These are phyloP conservation scores for Xenotilapia longispinis DNA, from an alignment of 2,113 vertebrate genomes.

Conservation along the genomic window DNA sequence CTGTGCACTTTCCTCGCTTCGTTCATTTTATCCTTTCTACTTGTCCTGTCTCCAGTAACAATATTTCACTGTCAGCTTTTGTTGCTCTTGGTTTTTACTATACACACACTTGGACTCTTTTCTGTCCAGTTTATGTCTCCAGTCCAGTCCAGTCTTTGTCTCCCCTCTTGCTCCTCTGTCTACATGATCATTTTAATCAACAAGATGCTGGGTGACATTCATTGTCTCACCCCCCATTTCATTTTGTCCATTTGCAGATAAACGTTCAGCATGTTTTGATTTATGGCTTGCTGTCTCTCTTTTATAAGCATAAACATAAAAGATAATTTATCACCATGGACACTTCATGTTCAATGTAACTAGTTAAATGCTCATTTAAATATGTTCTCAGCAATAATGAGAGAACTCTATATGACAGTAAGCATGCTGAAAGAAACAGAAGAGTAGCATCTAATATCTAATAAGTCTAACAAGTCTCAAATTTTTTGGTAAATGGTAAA, in stretches of 20 bases:
- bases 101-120: not conserved
- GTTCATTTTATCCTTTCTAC: constrained; percentile 40
- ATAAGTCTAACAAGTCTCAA: not conserved
- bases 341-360: constrained; percentile 42
- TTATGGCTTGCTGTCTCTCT: constrained; percentile 39
- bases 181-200: constrained; percentile 50
- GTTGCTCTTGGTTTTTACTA: constrained; percentile 22
- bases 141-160: not conserved
- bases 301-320: constrained; percentile 50
- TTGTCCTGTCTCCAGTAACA: constrained; percentile 13
- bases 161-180: constrained; percentile 7
- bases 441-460: not conserved
- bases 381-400: constrained; percentile 34
- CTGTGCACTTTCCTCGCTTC: constrained; percentile 26
- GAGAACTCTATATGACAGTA: not conserved
- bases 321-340: constrained; percentile 38
- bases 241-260: constrained; percentile 28
- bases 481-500: not conserved
- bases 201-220: constrained; percentile 52
- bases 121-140: constrained; percentile 1
- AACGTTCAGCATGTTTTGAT: constrained; percentile 35
- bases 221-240: constrained; percentile 28
- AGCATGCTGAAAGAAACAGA: not conserved
- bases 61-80: constrained; percentile 60
- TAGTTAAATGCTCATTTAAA: constrained; percentile 68